Base-by-base conservation (phyloP, 2,797 vertebrate species). In the Spinus olivaceus region DNA sequence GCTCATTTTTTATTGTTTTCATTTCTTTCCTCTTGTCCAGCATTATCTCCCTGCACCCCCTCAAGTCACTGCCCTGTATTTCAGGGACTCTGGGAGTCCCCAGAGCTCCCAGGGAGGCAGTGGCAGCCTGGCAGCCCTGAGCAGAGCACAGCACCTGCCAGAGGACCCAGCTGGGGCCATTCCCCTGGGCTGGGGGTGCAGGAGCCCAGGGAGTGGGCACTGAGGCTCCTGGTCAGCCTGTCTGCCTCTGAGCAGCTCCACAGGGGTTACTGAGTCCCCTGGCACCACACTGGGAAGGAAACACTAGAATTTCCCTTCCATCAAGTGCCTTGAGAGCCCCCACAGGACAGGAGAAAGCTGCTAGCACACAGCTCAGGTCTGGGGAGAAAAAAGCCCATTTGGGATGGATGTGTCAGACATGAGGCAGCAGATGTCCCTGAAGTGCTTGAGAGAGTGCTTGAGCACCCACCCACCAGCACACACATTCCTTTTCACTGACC, bases 381-480 rank as follows among this genome's bases (percentile, higher is more conserved):
- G 35, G 42, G 47, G 12, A 0, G 3, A 23, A 44, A 74, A 51
- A 77, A 72, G 10, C 21, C 33, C 28, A 21, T 50, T 81, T 73
- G 54, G n/a, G 49, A 41, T 63, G n/a, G 11, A 14, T 4, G 12
- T 71, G 46, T 74, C 64, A 71, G 60, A 33, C 23, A 37, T 1
- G 30, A 54, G 53, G 50, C 60, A 83, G 23, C 30, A 32, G n/a
- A 30, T 54, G 47, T 20, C 44, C 65, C 78, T 56, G 51, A 11
- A 70, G n/a, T n/a, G n/a, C n/a, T n/a, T n/a, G n/a, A n/a, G 10
- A 5, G 6, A n/a, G 21, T 12, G 30, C 65, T 67, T 0, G 0
- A 64, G 1, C 49, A 80, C 21, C 51, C 56, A 51, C 11, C 61
- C 72, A 72, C 47, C 69, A 83, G 51, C 49, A 35, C 15, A 30